Evolutionary conservation across 2,113 vertebrate genomes (phyloP).

Genomic region (Neoarius graeffei): DNA sequence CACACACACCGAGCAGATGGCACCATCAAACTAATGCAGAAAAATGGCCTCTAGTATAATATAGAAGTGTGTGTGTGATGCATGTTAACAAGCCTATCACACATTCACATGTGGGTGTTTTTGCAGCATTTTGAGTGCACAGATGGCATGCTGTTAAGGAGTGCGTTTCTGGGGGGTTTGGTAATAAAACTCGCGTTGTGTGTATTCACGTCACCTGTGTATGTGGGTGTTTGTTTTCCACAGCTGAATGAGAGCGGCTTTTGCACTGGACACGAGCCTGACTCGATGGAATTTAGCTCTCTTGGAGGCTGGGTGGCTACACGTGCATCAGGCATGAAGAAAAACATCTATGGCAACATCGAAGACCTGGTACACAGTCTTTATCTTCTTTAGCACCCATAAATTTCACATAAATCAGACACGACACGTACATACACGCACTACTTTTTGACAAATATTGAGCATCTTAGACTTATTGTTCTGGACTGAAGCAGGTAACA

Average conservation of each 20-base stretch:
- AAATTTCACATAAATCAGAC: neutral
- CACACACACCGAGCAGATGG: constrained; percentile 80
- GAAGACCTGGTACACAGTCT: constrained; percentile 89
- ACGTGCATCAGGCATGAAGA: constrained; percentile 98
- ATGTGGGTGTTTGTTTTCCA: constrained; percentile 36
- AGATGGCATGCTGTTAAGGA: constrained; percentile 89
- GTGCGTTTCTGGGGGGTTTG: constrained; percentile 79
- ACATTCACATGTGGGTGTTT: constrained; percentile 59
- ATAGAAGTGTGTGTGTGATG: constrained; percentile 79
- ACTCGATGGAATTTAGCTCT: constrained; percentile 98
- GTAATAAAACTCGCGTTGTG: constrained; percentile 37
- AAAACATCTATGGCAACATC: constrained; percentile 98
- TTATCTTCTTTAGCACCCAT: neutral
- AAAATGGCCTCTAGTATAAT: constrained; percentile 84
- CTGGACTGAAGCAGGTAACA: neutral
- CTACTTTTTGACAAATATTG: neutral
- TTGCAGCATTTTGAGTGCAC: constrained; percentile 65
- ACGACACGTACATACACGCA: neutral
- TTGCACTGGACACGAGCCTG: constrained; percentile 97
- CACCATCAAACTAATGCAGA: constrained; percentile 86
- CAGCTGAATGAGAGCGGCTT: constrained; percentile 95
- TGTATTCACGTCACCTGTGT: constrained; percentile 32
- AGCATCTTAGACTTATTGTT: neutral
- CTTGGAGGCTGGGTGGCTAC: constrained; percentile 98
- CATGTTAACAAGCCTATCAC: constrained; percentile 76